Evolutionary conservation across 2,888 invertebrate genomes (phyloP), one percentile per base, ranked within the genome.

Genomic region (Drosophila neotestacea): DNA sequence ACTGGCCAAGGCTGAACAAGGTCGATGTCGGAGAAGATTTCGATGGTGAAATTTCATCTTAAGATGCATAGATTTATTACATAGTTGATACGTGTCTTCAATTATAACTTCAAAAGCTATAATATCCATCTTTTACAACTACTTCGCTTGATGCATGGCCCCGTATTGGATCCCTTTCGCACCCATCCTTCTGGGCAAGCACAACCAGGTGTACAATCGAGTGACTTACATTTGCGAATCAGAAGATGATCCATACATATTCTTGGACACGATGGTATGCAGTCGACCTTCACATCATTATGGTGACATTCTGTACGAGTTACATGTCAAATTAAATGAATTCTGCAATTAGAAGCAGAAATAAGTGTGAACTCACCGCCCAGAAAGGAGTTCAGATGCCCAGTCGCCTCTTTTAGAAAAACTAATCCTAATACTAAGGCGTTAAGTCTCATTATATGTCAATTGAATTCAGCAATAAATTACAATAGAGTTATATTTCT

Each of bases 1-100:
- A 50, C 38, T 76, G 60, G 41, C 56, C 72, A 77, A 65, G 77
- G 63, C 62, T 58, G 48, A 16, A 66, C 67, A 77, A 77, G 70
- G 77, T 73, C 70, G 27, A 36, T 56, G 58, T 58, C 39, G 42
- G 34, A 13, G 22, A 16, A 11, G 36, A 38, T 32, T 32, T 48
- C 22, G 2, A 34, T 39, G 39, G 65, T 22, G 75, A 75, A 67
- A 75, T 52, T 55, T 4, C 2, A 10, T 13, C 22, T 11, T 6
- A 6, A 30, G 6, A n/a, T 27, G 6, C 13, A 10, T 22, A 27
- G 4, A 27, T 30, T 16, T 44, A 59, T 54, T 48, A 5, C 11
- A 44, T 22, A 7, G 28, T 63, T 55, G 1, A 4, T 41, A 39
- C 13, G 1, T 6, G 7, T 32, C 5, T 11, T 30, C 5, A 34